phyloP scores from a whole-genome alignment of 2,113 vertebrate genomes.

The Gadus macrocephalus region DNA sequence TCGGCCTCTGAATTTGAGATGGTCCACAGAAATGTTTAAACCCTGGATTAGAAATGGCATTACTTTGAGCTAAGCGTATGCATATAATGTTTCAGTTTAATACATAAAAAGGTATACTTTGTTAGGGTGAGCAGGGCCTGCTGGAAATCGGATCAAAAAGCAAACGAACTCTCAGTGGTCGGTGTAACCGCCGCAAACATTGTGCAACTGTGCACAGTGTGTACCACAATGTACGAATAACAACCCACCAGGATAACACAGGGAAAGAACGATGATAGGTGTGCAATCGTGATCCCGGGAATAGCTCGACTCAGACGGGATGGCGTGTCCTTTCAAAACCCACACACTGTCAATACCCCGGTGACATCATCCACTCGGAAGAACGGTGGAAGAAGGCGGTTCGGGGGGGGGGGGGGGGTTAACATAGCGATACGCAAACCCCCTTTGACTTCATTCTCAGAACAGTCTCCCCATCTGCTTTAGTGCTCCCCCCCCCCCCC shows the following conservation, averaged over 20 bases:
- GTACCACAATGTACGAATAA: conserved; percentile 47
- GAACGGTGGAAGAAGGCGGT: conserved; percentile 21
- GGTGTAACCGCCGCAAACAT: conserved; percentile 50
- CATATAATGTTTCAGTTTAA: too few species aligned
- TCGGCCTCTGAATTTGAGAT: too few species aligned
- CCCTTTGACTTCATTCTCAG: conserved; percentile 40
- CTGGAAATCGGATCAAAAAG: too few species aligned
- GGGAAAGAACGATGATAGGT: conserved; percentile 43
- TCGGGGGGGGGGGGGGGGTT: conserved; percentile 10
- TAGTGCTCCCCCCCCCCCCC: too few species aligned
- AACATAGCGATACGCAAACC: conserved; percentile 42
- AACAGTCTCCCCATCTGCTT: conserved; percentile 46
- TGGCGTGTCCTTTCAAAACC: conserved; percentile 38
- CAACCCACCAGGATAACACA: conserved; percentile 19
- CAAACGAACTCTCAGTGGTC: conserved; percentile 10
- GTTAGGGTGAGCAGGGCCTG: too few species aligned
- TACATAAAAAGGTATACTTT: too few species aligned
- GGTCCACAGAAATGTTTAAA: too few species aligned
- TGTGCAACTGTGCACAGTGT: conserved; percentile 24
- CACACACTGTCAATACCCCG: conserved; percentile 51
- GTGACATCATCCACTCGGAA: conserved; percentile 24
- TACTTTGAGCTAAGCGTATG: too few species aligned
- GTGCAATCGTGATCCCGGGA: conserved; percentile 23
- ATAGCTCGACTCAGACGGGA: not conserved
- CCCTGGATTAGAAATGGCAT: too few species aligned